Base-by-base conservation (phyloP, 1,140 invertebrate genomes). In the Pogonomyrmex californicus region DNA sequence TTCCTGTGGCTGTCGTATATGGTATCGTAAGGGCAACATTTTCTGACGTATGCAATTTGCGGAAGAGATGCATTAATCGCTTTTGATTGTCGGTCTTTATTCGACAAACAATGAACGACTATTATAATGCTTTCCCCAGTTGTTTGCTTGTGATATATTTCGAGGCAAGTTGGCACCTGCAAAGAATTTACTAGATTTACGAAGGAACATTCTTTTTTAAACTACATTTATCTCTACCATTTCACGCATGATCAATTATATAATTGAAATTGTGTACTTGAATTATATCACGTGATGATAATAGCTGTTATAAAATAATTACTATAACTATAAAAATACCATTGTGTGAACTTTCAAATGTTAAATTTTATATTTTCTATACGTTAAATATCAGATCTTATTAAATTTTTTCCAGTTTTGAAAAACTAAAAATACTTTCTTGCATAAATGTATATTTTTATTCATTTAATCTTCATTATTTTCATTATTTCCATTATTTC, bases 141-240 rank as follows among this genome's bases (percentile, higher is more conserved):
- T 17, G 2, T 9, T 44, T 60, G 14, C 0, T 78, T 33, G 54
- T 85, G 30, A 38, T 91, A 62, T 81, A 92, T 78, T 10, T 92
- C 92, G 44, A 92, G 12, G 9, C 92, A 93, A 33, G 65, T 65
- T 4, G 86, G 76, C 0, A 10, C 23, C 88, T 90, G 54, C n/a
- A 49, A 86, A 86, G 23, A 73, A 30, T 66, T 54, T 30, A 65
- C 66, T 4, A 75, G 49, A 85, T 49, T 75, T 41, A 47, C 56
- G 30, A 30, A 44, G 30, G 23, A 30, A 36, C 9, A 58, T n/a
- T 23, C 5, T 23, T 47, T 79, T 51, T 38, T 30, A 44, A 1
- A 2, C 14, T 81, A 58, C 71, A 73, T 68, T 86, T 71, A 73
- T 51, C n/a, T 3, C 14, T 23, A 6, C 0, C 9, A 2, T 33